Conservation (phyloP, 2,113 vertebrate genomes). For the Hyperopisus bebe region DNA sequence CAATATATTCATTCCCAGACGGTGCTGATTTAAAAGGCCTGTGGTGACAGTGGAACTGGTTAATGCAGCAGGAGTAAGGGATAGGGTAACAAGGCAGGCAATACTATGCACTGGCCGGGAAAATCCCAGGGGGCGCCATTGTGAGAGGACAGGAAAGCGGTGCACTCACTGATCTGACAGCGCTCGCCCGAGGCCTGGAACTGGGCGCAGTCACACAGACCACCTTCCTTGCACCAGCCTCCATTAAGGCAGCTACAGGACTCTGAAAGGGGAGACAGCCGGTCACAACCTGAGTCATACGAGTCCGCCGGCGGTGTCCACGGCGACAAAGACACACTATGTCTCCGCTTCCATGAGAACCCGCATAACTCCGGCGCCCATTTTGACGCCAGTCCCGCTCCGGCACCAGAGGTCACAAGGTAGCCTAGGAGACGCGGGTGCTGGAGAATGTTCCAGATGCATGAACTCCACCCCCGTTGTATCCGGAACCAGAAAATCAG, state of each 20-base stretch:
- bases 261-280: slow-evolving; percentile 47
- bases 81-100: slow-evolving; percentile 15
- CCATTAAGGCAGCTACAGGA: slow-evolving; percentile 87
- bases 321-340: not conserved
- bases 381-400: not conserved
- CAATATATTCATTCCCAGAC: not conserved
- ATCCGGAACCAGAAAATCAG: not conserved
- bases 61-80: not conserved
- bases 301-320: not conserved
- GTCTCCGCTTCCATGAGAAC: slow-evolving; percentile 9
- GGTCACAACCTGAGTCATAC: slow-evolving; percentile 7
- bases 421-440: not conserved
- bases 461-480: not conserved
- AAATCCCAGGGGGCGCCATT: slow-evolving; percentile 2
- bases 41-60: not conserved
- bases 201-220: slow-evolving; percentile 88
- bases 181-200: slow-evolving; percentile 90
- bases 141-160: not conserved
- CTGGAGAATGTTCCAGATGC: not conserved
- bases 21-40: not conserved
- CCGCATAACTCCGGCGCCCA: not conserved
- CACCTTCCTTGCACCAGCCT: slow-evolving; percentile 82
- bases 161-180: slow-evolving; percentile 90
- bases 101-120: not conserved
- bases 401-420: not conserved